Evolutionary conservation across 2,888 invertebrate species (phyloP).

Genomic region (Noctua comes): DNA sequence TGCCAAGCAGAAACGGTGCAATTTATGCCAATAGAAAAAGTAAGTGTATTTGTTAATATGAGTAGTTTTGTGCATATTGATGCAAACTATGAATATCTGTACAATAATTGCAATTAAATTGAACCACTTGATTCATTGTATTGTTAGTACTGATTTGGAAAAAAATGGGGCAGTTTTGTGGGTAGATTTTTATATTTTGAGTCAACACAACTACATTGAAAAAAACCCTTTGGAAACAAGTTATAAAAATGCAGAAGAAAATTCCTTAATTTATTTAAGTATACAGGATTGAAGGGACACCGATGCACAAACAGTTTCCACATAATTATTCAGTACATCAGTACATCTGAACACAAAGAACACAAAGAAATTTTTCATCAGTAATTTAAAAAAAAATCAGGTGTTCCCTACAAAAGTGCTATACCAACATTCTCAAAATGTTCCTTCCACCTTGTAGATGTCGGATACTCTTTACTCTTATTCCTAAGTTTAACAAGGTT

Average conservation of each 20-base stretch:
- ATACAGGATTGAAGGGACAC: too few relatives aligned
- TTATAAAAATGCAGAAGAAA: not conserved
- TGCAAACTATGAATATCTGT: not conserved
- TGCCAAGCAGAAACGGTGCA: constrained; percentile 86
- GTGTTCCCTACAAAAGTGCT: too few relatives aligned
- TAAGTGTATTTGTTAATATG: constrained; percentile 69
- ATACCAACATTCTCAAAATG: too few relatives aligned
- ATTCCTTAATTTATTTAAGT: not conserved
- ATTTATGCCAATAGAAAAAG: constrained; percentile 88
- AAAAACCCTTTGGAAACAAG: too few relatives aligned
- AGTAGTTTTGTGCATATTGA: not conserved
- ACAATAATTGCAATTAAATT: not conserved
- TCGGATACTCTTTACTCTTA: not conserved
- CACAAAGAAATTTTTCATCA: too few relatives aligned
- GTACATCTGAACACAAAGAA: too few relatives aligned
- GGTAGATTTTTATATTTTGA: not conserved
- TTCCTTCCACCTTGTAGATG: too few relatives aligned
- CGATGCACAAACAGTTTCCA: too few relatives aligned
- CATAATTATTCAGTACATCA: too few relatives aligned
- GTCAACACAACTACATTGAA: too few relatives aligned
- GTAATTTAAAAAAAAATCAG: too few relatives aligned
- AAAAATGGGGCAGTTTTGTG: not conserved
- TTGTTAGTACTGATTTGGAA: too few relatives aligned
- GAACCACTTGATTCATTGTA: not conserved
- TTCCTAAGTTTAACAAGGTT: not conserved